Conservation (phyloP, 2,888 invertebrate genomes). For the Apamea crenata region DNA sequence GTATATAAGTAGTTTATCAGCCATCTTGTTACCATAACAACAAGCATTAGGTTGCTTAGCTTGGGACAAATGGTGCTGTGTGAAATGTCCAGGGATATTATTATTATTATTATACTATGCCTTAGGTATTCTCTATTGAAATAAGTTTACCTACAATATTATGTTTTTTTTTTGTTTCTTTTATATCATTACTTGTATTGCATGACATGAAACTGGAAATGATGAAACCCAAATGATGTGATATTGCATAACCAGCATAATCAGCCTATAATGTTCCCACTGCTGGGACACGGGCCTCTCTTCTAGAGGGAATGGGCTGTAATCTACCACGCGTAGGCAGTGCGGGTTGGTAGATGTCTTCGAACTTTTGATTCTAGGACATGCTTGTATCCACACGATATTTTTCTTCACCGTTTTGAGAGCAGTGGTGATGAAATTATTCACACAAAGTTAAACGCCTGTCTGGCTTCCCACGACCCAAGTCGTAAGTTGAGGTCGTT, state of each 20-base stretch:
- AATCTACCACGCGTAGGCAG: not conserved
- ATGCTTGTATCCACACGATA: not conserved
- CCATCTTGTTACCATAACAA: too few species aligned
- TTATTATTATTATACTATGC: too few species aligned
- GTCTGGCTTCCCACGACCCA: not conserved
- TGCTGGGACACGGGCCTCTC: not conserved
- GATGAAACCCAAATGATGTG: not conserved
- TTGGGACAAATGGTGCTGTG: too few species aligned
- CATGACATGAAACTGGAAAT: not conserved
- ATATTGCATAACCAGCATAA: not conserved
- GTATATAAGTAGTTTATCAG: too few species aligned
- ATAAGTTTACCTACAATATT: not conserved
- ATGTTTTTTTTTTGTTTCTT: not conserved
- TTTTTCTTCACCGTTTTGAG: not conserved
- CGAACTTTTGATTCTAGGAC: not conserved
- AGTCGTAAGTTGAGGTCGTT: not conserved
- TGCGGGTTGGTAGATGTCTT: not conserved
- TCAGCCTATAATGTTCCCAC: not conserved
- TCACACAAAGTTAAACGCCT: not conserved
- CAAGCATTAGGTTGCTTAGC: too few species aligned
- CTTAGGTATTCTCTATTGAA: not conserved
- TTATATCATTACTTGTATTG: not conserved
- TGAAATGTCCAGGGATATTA: too few species aligned
- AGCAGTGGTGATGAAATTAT: not conserved
- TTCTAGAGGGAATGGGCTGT: not conserved